A percentile compares a stretch with the other conserved stretches of the same genome.
These are phyloP conservation scores for Zaprionus taronus DNA, from an alignment of 1,140 invertebrate genomes.

Conservation along the genomic window DNA sequence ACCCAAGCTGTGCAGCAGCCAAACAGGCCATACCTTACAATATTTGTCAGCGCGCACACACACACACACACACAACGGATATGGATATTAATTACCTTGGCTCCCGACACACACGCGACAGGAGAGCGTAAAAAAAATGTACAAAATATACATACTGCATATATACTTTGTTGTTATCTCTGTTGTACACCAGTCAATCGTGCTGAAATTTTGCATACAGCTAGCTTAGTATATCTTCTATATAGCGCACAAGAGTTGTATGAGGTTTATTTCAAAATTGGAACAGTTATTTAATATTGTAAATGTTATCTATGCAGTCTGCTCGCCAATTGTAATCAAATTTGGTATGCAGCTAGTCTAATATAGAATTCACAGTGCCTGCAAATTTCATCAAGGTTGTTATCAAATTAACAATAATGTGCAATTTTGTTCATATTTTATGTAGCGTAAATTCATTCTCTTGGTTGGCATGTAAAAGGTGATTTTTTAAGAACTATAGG, in stretches of 20 bases:
- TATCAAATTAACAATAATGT: neutral
- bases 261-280: neutral
- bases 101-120: neutral
- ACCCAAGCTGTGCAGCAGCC: slow-evolving; percentile 22
- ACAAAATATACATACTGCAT: neutral
- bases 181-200: neutral
- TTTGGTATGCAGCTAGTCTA: neutral
- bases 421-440: neutral
- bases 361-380: neutral
- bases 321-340: neutral
- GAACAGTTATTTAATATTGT: accelerated
- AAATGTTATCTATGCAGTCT: neutral
- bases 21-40: slow-evolving; percentile 13
- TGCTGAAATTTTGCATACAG: neutral
- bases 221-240: neutral
- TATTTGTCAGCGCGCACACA: slow-evolving; percentile 3
- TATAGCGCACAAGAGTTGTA: neutral
- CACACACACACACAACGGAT: neutral
- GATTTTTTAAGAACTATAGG: too few species aligned
- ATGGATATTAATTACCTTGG: slow-evolving; percentile 11
- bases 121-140: neutral
- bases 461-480: too few species aligned
- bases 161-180: neutral
- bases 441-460: too few species aligned
- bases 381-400: neutral